Conservation (phyloP, 2,113 vertebrate genomes). For the Gnathonemus longibarbis region DNA sequence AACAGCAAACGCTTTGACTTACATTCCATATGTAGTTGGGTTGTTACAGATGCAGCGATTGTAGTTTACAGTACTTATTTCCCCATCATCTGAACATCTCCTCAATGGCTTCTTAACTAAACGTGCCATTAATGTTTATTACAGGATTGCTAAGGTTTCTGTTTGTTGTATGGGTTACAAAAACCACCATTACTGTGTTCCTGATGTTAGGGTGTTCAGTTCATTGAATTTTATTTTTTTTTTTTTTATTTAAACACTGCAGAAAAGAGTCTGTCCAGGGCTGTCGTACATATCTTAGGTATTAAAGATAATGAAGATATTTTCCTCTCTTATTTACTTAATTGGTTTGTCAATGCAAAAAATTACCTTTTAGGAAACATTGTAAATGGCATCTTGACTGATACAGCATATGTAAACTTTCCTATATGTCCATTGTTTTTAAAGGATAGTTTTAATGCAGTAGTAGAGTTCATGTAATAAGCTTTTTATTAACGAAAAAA, state of each 20-base stretch:
- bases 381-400: constrained; percentile 52
- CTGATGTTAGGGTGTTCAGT: constrained; percentile 4
- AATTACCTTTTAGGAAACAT: constrained; percentile 46
- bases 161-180: constrained; percentile 34
- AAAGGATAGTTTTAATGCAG: constrained; percentile 41
- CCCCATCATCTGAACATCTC: constrained; percentile 76
- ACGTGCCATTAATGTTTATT: constrained; percentile 78
- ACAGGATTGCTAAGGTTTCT: constrained; percentile 35
- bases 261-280: constrained; percentile 17
- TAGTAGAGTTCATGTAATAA: constrained; percentile 42
- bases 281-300: constrained; percentile 34
- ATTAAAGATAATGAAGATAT: constrained; percentile 25
- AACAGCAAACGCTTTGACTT: constrained; percentile 61
- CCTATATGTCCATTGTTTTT: constrained; percentile 49
- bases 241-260: neutral
- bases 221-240: neutral
- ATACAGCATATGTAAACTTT: constrained; percentile 49
- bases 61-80: constrained; percentile 73
- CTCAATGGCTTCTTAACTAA: constrained; percentile 79
- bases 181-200: constrained; percentile 22
- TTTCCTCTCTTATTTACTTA: constrained; percentile 35
- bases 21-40: constrained; percentile 87
- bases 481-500: constrained; percentile 33
- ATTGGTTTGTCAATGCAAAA: constrained; percentile 29
- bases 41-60: constrained; percentile 84